Conservation (phyloP, 1,140 invertebrate species). For the Bombus sylvicola region DNA sequence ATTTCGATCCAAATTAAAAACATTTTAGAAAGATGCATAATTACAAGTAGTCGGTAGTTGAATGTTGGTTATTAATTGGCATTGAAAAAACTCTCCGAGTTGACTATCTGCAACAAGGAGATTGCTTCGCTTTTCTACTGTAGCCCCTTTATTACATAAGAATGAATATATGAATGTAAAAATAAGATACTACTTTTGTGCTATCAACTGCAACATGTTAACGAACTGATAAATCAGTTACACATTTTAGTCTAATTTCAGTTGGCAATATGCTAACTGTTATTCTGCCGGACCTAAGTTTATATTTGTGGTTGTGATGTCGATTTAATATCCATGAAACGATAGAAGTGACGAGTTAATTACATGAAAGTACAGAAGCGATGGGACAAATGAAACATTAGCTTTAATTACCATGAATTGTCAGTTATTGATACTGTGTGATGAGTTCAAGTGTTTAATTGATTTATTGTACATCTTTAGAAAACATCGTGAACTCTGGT, state of each 20-base stretch:
- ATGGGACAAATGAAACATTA: not conserved
- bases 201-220: constrained; percentile 40
- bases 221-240: constrained; percentile 45
- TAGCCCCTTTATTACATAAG: constrained; percentile 24
- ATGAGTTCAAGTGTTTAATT: not conserved
- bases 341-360: constrained; percentile 9
- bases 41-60: constrained; percentile 8
- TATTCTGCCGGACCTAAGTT: constrained; percentile 45
- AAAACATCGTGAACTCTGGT: not conserved
- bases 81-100: not conserved
- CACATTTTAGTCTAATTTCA: constrained; percentile 18
- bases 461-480: not conserved
- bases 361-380: constrained; percentile 21
- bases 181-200: constrained; percentile 35
- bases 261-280: not conserved
- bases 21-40: constrained; percentile 46
- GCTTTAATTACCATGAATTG: constrained; percentile 20
- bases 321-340: constrained; percentile 46
- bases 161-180: constrained; percentile 7
- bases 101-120: constrained; percentile 42
- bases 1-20: constrained; percentile 68
- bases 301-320: constrained; percentile 69
- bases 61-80: constrained; percentile 45
- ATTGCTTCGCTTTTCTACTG: not conserved
- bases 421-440: not conserved